Evolutionary conservation across 1,140 invertebrate genomes (phyloP), one percentile per base, ranked within the genome.

Genomic region (Euborellia annulipes): DNA sequence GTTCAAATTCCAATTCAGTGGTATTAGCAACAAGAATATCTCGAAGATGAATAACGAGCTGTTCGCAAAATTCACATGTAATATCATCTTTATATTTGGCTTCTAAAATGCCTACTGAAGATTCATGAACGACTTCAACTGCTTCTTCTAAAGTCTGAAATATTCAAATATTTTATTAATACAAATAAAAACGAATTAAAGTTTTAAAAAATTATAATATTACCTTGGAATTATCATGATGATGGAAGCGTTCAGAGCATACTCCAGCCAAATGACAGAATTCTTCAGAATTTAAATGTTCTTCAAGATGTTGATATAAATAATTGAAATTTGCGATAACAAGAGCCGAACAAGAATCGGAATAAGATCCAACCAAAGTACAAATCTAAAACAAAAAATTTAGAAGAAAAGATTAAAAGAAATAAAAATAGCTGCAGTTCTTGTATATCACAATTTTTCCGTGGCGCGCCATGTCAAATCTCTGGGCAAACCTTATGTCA

Each of bases 11-110:
- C 1, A 62, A 49, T 60, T 85, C 78, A 0, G 87, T 88, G 1
- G 86, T 88, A 55, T 91, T 89, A n/a, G 85, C 76, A 21, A 85
- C 69, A 0, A 91, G 59, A 17, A 86, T 67, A 61, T 90, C 81
- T 47, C 72, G 74, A 46, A 89, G 62, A 65, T 91, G 85, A 27
- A 65, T 63, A 0, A 90, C 79, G 18, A 90, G 58, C 61, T 86
- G 79, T 56, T 85, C 75, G 58, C 86, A 91, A 37, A 91, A 70
- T 50, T 89, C 79, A 58, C 86, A 92, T 14, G 85, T 77, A 27
- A 86, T 59, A 60, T 85, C 82, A 56, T 84, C 79, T 37, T 74
- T 68, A 17, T 64, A n/a, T 11, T 16, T 18, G 6, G 23, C 27
- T 11, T 27, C 23, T n/a, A 50, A 27, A 11, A 46, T 19, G 13